Conservation (phyloP, 1,140 invertebrate species). For the Aphis craccivora region DNA sequence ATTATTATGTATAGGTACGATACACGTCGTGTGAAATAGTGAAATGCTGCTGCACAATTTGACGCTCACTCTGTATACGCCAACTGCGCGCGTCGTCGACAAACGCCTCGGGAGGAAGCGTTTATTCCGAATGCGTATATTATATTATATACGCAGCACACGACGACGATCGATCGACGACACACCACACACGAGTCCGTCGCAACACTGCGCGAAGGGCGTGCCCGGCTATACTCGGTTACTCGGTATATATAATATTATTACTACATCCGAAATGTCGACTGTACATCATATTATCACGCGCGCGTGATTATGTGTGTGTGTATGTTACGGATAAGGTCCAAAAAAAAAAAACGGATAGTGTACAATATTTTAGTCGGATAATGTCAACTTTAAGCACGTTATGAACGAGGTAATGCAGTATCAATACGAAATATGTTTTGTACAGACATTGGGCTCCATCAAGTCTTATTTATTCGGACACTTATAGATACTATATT, state of each 20-base stretch:
- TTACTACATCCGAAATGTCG: not conserved
- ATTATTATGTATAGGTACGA: no score
- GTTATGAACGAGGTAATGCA: no score
- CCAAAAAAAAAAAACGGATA: no score
- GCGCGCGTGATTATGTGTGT: no score
- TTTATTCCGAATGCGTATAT: not conserved
- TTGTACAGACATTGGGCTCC: no score
- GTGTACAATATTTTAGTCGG: no score
- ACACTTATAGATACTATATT: no score
- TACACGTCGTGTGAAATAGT: no score
- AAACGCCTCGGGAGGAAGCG: not conserved
- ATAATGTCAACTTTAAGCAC: no score
- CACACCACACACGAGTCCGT: not conserved
- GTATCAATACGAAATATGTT: no score
- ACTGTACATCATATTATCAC: not conserved
- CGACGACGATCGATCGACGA: not conserved
- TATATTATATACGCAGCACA: not conserved
- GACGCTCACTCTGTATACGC: not conserved
- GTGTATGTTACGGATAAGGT: no score
- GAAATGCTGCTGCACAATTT: not conserved
- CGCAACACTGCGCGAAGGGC: not conserved
- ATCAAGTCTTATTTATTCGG: no score
- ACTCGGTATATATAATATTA: not conserved
- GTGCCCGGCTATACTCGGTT: not conserved
- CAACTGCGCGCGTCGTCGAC: not conserved